These are phyloP conservation scores for Linyphia triangularis DNA, from an alignment of 2,888 invertebrate species.

Conservation along the genomic window DNA sequence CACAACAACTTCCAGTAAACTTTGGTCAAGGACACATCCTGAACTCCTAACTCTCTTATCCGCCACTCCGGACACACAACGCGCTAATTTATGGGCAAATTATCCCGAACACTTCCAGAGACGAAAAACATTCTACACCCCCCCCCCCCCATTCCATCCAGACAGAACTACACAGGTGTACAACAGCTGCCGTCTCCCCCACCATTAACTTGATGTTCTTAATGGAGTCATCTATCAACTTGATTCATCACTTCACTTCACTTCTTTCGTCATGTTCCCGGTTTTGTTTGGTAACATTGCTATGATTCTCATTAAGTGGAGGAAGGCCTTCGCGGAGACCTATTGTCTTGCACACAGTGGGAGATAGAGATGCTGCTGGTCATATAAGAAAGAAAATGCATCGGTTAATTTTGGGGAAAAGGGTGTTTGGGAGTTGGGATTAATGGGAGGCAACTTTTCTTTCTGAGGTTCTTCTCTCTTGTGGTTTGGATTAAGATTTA, in stretches of 20 bases:
- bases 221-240: conserved; percentile 65
- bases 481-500: conserved; percentile 8
- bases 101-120: conserved; percentile 8
- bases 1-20: too few species aligned
- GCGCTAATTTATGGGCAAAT: conserved; percentile 25
- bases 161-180: conserved; percentile 33
- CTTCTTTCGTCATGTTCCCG: conserved; percentile 45
- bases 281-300: conserved; percentile 26
- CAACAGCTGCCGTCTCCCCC: conserved; percentile 39
- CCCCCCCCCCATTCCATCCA: too few species aligned
- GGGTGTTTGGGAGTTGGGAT: background rate
- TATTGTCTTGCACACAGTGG: background rate
- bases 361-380: background rate
- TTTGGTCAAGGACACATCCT: too few species aligned
- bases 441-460: conserved; percentile 17
- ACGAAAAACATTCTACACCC: background rate
- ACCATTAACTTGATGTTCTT: conserved; percentile 55
- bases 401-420: conserved; percentile 10
- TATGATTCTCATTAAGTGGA: conserved; percentile 37
- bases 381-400: background rate
- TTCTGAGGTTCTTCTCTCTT: background rate
- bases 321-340: too few species aligned
- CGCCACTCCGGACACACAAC: background rate
- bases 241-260: conserved; percentile 58
- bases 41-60: background rate